These are phyloP conservation scores for Sebastes matsubarae DNA, from an alignment of 2,797 vertebrate species.

Conservation along the genomic window DNA sequence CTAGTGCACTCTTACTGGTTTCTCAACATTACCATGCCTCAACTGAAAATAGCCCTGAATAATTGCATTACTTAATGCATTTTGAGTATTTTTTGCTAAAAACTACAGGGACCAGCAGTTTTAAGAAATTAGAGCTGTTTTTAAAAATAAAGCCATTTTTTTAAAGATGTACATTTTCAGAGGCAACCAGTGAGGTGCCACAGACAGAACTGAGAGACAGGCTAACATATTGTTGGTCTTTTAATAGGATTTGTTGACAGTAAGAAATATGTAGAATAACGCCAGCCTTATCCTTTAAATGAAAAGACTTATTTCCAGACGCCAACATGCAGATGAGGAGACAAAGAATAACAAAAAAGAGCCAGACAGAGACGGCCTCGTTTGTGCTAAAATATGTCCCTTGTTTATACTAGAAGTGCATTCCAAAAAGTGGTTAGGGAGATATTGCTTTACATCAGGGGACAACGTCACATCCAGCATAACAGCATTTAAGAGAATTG, in stretches of 20 bases:
- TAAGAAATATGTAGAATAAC: not conserved
- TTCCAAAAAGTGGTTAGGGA: not conserved
- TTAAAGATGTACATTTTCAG: not conserved
- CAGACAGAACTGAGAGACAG: not conserved
- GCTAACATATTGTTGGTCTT: not conserved
- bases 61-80: not conserved
- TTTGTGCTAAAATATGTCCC: not conserved
- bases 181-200: not conserved
- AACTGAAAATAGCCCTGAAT: not conserved
- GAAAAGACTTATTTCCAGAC: not conserved
- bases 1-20: too few relatives aligned
- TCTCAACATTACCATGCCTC: too few relatives aligned
- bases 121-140: not conserved
- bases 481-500: conserved; percentile 48
- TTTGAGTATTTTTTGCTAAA: not conserved
- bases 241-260: not conserved
- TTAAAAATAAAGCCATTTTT: not conserved
- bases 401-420: conserved; percentile 17
- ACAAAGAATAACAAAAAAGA: not conserved
- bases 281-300: not conserved
- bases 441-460: conserved; percentile 17
- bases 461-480: not conserved
- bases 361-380: not conserved
- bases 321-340: not conserved
- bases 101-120: not conserved